Evolutionary conservation across 2,797 vertebrate genomes (phyloP).

Genomic region (Alfaro cultratus): DNA sequence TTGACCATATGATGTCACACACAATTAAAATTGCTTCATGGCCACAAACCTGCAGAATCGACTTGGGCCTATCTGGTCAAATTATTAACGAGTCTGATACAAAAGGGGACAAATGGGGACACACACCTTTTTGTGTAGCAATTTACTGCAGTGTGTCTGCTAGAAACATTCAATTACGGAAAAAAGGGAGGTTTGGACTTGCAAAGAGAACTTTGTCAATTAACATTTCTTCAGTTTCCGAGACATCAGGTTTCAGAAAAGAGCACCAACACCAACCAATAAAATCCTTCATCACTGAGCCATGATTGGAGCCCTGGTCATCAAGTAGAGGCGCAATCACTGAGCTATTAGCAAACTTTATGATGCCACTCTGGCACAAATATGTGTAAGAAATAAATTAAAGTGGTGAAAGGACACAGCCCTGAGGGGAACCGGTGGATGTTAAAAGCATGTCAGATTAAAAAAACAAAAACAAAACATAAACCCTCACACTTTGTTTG

Average conservation of each 20-base stretch:
- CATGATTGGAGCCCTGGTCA: neutral
- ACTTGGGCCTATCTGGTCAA: neutral
- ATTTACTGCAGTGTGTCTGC: neutral
- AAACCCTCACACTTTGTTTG: neutral
- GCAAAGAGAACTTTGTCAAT: neutral
- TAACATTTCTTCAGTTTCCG: neutral
- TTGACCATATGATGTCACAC: slow-evolving; percentile 57
- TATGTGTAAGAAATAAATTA: neutral
- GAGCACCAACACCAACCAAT: neutral
- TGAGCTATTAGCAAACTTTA: neutral
- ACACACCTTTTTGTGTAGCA: neutral
- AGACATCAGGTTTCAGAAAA: neutral
- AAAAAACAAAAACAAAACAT: neutral
- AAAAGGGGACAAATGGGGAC: neutral
- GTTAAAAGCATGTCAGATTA: neutral
- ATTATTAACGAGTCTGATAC: neutral
- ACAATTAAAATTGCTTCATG: slow-evolving; percentile 16
- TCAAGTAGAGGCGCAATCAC: neutral
- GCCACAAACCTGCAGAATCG: no score
- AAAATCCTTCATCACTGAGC: neutral
- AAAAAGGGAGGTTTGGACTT: no score
- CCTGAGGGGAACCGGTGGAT: neutral
- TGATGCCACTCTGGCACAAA: neutral
- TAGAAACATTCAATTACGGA: no score
- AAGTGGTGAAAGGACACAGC: neutral